Percentiles rank a stretch among this genome's conserved stretches.
phyloP scores from a whole-genome alignment of 92 coral and sea anemone species.

The Desmophyllum pertusum region DNA sequence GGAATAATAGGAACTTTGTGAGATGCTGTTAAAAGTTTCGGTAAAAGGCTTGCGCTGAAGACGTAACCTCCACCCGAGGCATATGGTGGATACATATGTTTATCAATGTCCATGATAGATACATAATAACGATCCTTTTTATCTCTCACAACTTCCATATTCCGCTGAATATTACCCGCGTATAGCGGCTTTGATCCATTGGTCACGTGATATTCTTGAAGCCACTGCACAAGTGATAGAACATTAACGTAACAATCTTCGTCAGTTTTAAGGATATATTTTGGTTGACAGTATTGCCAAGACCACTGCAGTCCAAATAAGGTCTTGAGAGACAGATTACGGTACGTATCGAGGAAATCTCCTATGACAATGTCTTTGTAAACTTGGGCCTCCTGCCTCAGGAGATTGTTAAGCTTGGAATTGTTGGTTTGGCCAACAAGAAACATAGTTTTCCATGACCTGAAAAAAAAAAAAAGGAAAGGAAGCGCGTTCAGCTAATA shows the following conservation, averaged over 20 bases:
- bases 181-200: slow-evolving; percentile 68
- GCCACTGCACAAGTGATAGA: slow-evolving; percentile 71
- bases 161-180: slow-evolving; percentile 71
- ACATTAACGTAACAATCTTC: slow-evolving; percentile 83
- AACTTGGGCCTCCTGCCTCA: slow-evolving; percentile 68
- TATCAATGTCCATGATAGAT: slow-evolving; percentile 43
- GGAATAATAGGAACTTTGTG: slow-evolving; percentile 57
- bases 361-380: slow-evolving; percentile 82
- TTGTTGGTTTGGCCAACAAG: slow-evolving; percentile 71
- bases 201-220: slow-evolving; percentile 53
- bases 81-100: slow-evolving; percentile 58
- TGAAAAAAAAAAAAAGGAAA: neutral
- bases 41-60: slow-evolving; percentile 72
- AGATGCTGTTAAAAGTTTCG: slow-evolving; percentile 55
- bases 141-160: slow-evolving; percentile 67
- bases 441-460: slow-evolving; percentile 85
- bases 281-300: slow-evolving; percentile 51
- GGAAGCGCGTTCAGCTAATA: neutral
- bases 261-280: slow-evolving; percentile 80
- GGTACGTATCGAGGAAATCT: slow-evolving; percentile 72
- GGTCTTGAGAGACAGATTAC: slow-evolving; percentile 73
- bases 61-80: slow-evolving; percentile 87
- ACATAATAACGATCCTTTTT: slow-evolving; percentile 69
- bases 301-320: slow-evolving; percentile 73
- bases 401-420: slow-evolving; percentile 60